Evolutionary conservation across 2,797 vertebrate genomes (phyloP), one percentile per base, ranked within the genome.

Genomic region (Helostoma temminkii): DNA sequence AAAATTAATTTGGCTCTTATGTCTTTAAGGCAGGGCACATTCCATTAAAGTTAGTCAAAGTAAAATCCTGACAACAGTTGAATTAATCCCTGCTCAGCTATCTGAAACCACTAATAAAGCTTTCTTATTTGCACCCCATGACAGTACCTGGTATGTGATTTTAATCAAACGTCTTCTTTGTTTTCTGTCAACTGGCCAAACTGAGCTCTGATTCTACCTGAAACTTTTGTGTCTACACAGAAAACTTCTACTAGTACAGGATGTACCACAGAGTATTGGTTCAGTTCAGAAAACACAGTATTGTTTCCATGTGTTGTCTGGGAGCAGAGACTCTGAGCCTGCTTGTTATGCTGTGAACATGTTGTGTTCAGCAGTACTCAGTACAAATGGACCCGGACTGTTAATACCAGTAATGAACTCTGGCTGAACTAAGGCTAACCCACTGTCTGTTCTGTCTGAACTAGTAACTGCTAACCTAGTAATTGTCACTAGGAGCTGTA

Each of bases 11-110:
- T 25, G 36, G 12, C 53, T 55, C 28, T 49, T 16, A 19, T 41
- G 39, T 60, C n/a, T 52, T 60, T 24, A 62, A 62, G 66, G 71
- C 32, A 42, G 55, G 66, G 71, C 66, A 71, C 77, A 67, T 75
- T 71, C 66, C 77, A 53, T 28, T 41, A 61, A 42, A 64, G 28
- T 41, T 41, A 66, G 65, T 61, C 24, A 74, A 47, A 66, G 34
- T 47, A 1, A 46, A 48, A 64, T 53, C 45, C 67, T 69, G 55
- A 61, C 49, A 55, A 2, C 48, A 47, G 19, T 28, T 60, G 39
- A 34, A 50, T 9, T 54, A 26, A 22, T 25, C 18, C 43, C 18
- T 41, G 19, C n/a, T 37, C 43, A 45, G 22, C 8, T 9, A 28
- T 39, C 18, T n/a, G n/a, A n/a, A n/a, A n/a, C n/a, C n/a, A n/a